Evolutionary conservation across 2,113 vertebrate species (phyloP), one percentile per base, ranked within the genome.

Genomic region (Gavialis gangeticus): DNA sequence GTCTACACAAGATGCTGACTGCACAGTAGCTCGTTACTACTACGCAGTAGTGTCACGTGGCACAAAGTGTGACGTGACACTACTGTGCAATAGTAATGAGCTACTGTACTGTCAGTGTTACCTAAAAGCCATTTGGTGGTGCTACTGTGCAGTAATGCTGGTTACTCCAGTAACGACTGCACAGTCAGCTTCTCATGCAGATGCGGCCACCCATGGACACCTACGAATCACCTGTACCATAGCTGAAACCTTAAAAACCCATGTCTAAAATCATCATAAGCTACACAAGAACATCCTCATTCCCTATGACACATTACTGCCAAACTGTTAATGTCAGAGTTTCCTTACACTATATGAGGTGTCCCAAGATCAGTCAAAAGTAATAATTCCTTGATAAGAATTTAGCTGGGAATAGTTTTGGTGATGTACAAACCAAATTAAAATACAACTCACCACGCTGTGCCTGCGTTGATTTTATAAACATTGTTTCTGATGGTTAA

Each of bases 341-440:
- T 87, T 76, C 3, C 11, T 12, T 63, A 59, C 55, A 73, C 1
- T 25, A 87, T 34, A 66, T 37, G 19, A 83, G 19, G 57, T 46
- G 28, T 46, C 86, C 27, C 87, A 55, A 9, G 79, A 71, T 83
- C 93, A 94, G 80, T 1, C 18, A 92, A 81, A 87, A 18, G 25
- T 5, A 46, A 73, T 1, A 27, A 7, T 15, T 91, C 57, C 34
- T 86, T 84, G 73, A 75, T 0, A 3, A 82, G 46, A 91, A 63
- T 80, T 93, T 73, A 89, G n/a, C 17, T 90, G 18, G 63, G 24
- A 86, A 30, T 46, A 83, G 17, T 69, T 18, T 34, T 34, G 10
- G 16, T 87, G 54, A 88, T 76, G 58, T 3, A 6, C 14, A 67
- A 80, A 79, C 78, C 34, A 78, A 27, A 88, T 24, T 59, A 58